Evolutionary conservation across 1,140 invertebrate species (phyloP).

Genomic region (Alviniconcha marisindica): DNA sequence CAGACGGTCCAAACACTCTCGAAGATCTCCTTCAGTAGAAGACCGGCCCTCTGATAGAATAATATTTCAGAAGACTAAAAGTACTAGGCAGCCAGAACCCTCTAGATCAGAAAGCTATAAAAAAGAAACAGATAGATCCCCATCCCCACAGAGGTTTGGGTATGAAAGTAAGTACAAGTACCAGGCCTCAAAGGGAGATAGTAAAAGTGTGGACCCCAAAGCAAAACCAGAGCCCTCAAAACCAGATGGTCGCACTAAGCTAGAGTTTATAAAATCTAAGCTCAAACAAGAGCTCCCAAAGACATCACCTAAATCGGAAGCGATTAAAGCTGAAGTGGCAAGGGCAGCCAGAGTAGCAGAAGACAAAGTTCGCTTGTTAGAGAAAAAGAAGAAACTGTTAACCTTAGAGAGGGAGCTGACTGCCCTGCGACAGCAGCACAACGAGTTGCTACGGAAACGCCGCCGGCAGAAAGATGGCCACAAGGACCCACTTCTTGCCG

Average conservation of each 20-base stretch:
- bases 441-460: conserved; percentile 71
- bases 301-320: not conserved
- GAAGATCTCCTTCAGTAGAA: conserved; percentile 19
- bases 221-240: not conserved
- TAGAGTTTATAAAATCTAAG: not conserved
- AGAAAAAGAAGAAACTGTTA: conserved; percentile 49
- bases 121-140: not conserved
- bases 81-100: not conserved
- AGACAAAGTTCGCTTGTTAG: conserved; percentile 43
- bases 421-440: conserved; percentile 67
- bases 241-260: not conserved
- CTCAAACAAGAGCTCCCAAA: not conserved
- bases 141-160: not conserved
- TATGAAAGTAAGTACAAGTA: not conserved
- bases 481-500: conserved; percentile 69
- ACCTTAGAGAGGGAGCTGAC: conserved; percentile 62
- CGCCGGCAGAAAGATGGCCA: conserved; percentile 68
- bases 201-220: not conserved
- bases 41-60: conserved; percentile 1
- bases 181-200: not conserved
- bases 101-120: not conserved
- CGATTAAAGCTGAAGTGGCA: conserved; percentile 15
- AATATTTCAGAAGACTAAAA: conserved; percentile 9
- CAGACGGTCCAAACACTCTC: conserved; percentile 26
- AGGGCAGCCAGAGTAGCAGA: conserved; percentile 35